Percentiles rank a stretch among this genome's conserved stretches.
Evolutionary conservation across 2,797 vertebrate species (phyloP).

Genomic region (Triplophysa yarkandensis): DNA sequence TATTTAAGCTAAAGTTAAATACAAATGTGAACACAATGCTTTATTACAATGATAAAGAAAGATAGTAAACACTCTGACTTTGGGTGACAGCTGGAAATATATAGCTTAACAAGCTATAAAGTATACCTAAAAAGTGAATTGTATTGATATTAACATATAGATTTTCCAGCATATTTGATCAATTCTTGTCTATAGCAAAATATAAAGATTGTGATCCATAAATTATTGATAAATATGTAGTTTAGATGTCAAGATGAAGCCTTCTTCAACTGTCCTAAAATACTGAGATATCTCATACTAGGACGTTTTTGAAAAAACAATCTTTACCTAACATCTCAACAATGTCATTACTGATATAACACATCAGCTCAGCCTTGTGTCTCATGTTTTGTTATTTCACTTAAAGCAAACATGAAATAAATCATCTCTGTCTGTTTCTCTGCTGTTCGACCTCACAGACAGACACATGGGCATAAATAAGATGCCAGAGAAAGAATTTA

Average conservation of each 20-base stretch:
- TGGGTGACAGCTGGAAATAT: too few species aligned
- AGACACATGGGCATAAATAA: slow-evolving; percentile 64
- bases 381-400: slow-evolving; percentile 69
- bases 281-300: background rate
- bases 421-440: slow-evolving; percentile 70
- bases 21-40: slow-evolving; percentile 39
- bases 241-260: background rate
- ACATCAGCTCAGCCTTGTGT: slow-evolving; percentile 65
- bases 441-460: slow-evolving; percentile 64
- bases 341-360: slow-evolving; percentile 57
- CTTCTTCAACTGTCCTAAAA: background rate
- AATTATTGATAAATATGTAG: slow-evolving; percentile 13
- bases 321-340: slow-evolving; percentile 58
- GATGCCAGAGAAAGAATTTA: slow-evolving; percentile 69
- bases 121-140: too few species aligned
- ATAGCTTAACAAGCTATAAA: too few species aligned
- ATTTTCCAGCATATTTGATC: background rate
- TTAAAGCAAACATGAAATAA: slow-evolving; percentile 69
- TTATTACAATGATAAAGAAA: slow-evolving; percentile 45
- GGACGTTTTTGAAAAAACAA: slow-evolving; percentile 40
- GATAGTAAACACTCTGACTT: slow-evolving; percentile 51
- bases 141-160: background rate
- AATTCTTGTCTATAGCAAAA: background rate
- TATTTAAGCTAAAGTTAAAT: slow-evolving; percentile 49
- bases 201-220: background rate